A percentile compares a stretch with the other conserved stretches of the same genome.
Evolutionary conservation across 1,140 invertebrate genomes (phyloP).

Genomic region (Drosophila nigromelanica): DNA sequence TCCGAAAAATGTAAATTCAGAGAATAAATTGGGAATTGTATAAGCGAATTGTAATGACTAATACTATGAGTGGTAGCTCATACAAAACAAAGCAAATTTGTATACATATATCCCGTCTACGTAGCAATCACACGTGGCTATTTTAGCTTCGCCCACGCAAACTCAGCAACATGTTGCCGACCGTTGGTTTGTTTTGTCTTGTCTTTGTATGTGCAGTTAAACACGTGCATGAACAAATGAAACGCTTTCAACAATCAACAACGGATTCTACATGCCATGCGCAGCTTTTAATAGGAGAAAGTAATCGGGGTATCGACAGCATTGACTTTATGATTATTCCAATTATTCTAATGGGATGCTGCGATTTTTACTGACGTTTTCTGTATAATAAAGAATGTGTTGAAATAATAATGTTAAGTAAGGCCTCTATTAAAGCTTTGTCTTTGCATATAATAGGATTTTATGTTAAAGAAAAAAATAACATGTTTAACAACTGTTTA

Average conservation of each 20-base stretch:
- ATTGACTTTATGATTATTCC: neutral
- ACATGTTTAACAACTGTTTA: too few relatives aligned
- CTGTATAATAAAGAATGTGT: too few relatives aligned
- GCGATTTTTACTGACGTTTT: slow-evolving; percentile 32
- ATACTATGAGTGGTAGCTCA: too few relatives aligned
- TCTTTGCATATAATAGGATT: too few relatives aligned
- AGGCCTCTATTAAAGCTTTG: too few relatives aligned
- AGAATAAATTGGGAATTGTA: too few relatives aligned
- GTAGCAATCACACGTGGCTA: slow-evolving; percentile 24
- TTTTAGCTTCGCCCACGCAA: slow-evolving; percentile 47
- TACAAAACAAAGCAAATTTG: slow-evolving; percentile 16
- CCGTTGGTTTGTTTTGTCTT: neutral
- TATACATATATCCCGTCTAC: neutral
- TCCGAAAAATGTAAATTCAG: too few relatives aligned
- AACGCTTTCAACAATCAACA: slow-evolving; percentile 64
- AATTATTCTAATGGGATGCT: neutral
- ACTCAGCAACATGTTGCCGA: slow-evolving; percentile 66
- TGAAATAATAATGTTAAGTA: too few relatives aligned
- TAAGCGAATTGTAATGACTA: too few relatives aligned
- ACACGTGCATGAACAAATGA: slow-evolving; percentile 62
- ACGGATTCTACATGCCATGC: slow-evolving; percentile 43
- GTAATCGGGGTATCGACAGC: slow-evolving; percentile 7
- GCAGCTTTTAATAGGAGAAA: slow-evolving; percentile 45
- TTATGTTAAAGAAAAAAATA: too few relatives aligned
- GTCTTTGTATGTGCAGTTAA: slow-evolving; percentile 25